Evolutionary conservation across 2,797 vertebrate genomes (phyloP).

Genomic region (Lagorchestes hirsutus): DNA sequence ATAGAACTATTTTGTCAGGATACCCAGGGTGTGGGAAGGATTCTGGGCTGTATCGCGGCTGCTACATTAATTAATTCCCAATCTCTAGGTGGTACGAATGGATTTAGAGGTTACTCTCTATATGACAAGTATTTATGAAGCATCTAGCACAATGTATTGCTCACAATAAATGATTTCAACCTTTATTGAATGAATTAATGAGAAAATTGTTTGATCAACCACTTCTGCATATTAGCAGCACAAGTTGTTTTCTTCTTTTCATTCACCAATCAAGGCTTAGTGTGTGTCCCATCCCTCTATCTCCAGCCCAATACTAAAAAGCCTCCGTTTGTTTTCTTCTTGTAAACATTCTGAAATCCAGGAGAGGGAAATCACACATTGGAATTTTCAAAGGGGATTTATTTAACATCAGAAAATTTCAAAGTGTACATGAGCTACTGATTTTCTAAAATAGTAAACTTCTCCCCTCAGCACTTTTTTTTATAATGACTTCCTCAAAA

Average conservation of each 20-base stretch:
- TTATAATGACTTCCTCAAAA: conserved; percentile 33
- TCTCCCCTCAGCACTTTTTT: conserved; percentile 4
- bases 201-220: conserved; percentile 63
- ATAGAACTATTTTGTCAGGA: conserved; percentile 38
- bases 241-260: conserved; percentile 40
- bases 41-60: conserved; percentile 29
- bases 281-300: conserved; percentile 35
- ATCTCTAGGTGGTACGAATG: conserved; percentile 4
- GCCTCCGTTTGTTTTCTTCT: conserved; percentile 65
- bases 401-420: conserved; percentile 46
- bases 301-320: conserved; percentile 45
- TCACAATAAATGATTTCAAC: neutral
- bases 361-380: conserved; percentile 16
- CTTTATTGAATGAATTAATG: neutral
- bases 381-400: conserved; percentile 56
- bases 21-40: conserved; percentile 15
- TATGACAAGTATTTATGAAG: neutral
- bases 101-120: neutral
- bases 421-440: conserved; percentile 30
- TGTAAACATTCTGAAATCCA: conserved; percentile 35
- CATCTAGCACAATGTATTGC: neutral
- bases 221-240: conserved; percentile 60
- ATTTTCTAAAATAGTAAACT: neutral
- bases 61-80: conserved; percentile 57
- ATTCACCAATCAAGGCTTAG: conserved; percentile 71